These are phyloP conservation scores for Ginglymostoma cirratum DNA, from an alignment of 2,113 vertebrate species.

Conservation along the genomic window DNA sequence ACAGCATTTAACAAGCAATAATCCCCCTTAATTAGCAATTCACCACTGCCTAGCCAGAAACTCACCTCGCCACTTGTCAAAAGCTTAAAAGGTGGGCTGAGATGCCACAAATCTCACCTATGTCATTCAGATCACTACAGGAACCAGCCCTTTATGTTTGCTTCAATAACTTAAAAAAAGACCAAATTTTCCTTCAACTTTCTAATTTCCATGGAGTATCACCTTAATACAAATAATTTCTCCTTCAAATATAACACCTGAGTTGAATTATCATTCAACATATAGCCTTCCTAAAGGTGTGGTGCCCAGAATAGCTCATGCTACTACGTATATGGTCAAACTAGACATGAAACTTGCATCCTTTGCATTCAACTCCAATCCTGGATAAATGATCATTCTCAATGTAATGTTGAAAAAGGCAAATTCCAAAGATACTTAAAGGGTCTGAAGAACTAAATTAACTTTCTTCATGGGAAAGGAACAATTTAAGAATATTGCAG, in stretches of 20 bases:
- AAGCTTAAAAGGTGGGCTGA: too few relatives aligned
- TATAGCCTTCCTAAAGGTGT: background rate
- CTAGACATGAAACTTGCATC: background rate
- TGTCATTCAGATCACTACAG: too few relatives aligned
- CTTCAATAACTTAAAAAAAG: background rate
- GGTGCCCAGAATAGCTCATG: background rate
- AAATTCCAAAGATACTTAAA: too few relatives aligned
- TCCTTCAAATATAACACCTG: background rate
- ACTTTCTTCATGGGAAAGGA: too few relatives aligned
- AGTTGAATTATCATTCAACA: background rate
- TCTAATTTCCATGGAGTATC: background rate
- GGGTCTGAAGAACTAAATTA: too few relatives aligned
- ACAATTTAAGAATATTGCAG: too few relatives aligned
- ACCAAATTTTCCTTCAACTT: background rate
- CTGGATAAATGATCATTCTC: background rate
- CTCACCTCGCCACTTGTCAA: too few relatives aligned
- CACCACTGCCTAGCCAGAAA: too few relatives aligned
- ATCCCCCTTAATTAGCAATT: too few relatives aligned
- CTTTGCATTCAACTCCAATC: background rate
- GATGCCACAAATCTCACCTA: too few relatives aligned
- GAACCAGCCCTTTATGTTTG: background rate
- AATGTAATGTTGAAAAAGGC: too few relatives aligned
- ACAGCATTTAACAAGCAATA: too few relatives aligned
- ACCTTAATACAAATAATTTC: background rate
- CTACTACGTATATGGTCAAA: background rate